Evolutionary conservation across 2,113 vertebrate genomes (phyloP).

Genomic region (Carettochelys insculpta): DNA sequence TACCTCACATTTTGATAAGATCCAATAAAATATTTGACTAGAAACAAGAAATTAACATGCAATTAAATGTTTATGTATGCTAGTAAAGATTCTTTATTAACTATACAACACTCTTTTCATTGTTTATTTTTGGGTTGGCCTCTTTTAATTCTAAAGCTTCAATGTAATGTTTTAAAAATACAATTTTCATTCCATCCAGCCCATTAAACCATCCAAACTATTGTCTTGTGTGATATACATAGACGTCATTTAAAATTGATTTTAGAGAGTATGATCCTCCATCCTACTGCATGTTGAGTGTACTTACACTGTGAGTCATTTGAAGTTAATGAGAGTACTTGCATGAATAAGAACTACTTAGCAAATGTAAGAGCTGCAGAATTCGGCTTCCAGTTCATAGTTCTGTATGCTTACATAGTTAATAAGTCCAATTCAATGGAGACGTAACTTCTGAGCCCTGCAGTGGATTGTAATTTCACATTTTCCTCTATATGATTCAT

Average conservation of each 20-base stretch:
- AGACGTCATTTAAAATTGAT: neutral
- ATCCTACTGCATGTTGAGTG: neutral
- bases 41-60: neutral
- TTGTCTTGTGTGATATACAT: neutral
- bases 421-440: neutral
- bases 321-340: neutral
- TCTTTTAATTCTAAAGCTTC: neutral
- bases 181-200: neutral
- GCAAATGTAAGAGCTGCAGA: neutral
- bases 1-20: neutral
- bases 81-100: rapidly evolving
- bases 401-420: neutral
- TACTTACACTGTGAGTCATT: neutral
- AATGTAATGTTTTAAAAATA: neutral
- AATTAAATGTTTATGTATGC: neutral
- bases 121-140: rapidly evolving
- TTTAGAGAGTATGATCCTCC: neutral
- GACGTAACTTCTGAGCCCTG: neutral
- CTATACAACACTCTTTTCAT: neutral
- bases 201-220: neutral
- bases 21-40: neutral
- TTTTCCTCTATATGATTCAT: neutral
- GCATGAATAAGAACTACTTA: neutral
- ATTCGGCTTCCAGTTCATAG: rapidly evolving
- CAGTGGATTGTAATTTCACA: neutral